Evolutionary conservation across 2,113 vertebrate genomes (phyloP), one percentile per base, ranked within the genome.

Genomic region (Ranitomeya imitator): DNA sequence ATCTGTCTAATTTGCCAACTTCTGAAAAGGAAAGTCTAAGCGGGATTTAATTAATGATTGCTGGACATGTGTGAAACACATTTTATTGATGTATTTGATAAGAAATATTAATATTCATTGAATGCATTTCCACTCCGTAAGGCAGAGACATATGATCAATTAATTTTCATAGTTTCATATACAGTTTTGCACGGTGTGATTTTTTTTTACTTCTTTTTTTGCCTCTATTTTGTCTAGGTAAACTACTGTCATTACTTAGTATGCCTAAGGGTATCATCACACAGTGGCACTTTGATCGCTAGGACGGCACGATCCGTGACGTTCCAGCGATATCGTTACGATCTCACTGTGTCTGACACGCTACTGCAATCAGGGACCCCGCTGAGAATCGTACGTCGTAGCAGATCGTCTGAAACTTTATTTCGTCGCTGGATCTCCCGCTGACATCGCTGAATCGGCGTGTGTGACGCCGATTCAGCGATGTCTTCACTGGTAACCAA

Each of bases 231-330:
- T 67, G 85, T 15, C 37, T 26, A 31, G n/a, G 85, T 86, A 55
- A 79, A 78, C 19, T 55, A 23, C 18, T 86, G 78, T 79, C 69
- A 67, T 86, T 69, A 67, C 73, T 63, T 74, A 85, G 26, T 11
- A 60, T 23, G 76, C 85, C 60, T 67, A 86, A 86, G 85, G 85
- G 76, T n/a, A n/a, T n/a, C n/a, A n/a, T n/a, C n/a, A n/a, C n/a
- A n/a, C n/a, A n/a, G n/a, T n/a, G n/a, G n/a, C n/a, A n/a, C n/a
- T n/a, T n/a, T n/a, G n/a, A n/a, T n/a, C n/a, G n/a, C n/a, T n/a
- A n/a, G n/a, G n/a, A n/a, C n/a, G n/a, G n/a, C n/a, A n/a, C n/a
- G n/a, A n/a, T n/a, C n/a, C n/a, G n/a, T n/a, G n/a, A n/a, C n/a
- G n/a, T n/a, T n/a, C n/a, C n/a, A n/a, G n/a, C n/a, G n/a, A n/a